Evolutionary conservation across 1,140 invertebrate species (phyloP).

Genomic region (Oryzaephilus surinamensis): DNA sequence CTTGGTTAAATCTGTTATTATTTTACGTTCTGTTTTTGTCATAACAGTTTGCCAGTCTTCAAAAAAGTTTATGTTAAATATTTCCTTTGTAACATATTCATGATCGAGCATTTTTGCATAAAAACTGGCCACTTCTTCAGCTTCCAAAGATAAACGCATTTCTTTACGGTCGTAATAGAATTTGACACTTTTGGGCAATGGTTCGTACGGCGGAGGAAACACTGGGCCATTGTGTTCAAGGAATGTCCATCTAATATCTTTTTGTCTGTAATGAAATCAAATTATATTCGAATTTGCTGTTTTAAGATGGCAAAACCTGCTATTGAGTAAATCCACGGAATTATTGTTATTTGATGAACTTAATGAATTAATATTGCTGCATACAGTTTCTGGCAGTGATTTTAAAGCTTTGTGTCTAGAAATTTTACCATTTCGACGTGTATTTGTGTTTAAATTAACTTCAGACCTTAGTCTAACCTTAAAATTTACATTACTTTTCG

Average conservation of each 20-base stretch:
- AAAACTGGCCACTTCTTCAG: conserved; percentile 97
- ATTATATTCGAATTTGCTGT: too few species aligned
- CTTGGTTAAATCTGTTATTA: conserved; percentile 76
- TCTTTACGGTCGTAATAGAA: conserved; percentile 92
- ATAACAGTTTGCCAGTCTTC: conserved; percentile 85
- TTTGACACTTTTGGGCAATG: conserved; percentile 76
- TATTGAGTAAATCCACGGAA: too few species aligned
- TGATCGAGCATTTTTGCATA: conserved; percentile 98
- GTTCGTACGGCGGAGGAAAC: conserved; percentile 92
- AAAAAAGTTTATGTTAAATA: conserved; percentile 97
- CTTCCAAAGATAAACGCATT: conserved; percentile 64
- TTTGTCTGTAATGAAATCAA: too few species aligned
- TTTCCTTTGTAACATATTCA: conserved; percentile 92
- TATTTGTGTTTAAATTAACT: too few species aligned
- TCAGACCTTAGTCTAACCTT: too few species aligned
- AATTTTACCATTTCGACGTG: too few species aligned
- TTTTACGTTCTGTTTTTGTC: conserved; percentile 68
- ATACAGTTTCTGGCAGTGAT: too few species aligned
- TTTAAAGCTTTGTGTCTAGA: too few species aligned
- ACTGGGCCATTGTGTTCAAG: conserved; percentile 96
- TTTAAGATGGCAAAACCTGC: too few species aligned
- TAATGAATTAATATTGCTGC: too few species aligned
- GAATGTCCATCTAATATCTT: conserved; percentile 92
- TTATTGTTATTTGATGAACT: too few species aligned
- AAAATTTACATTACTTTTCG: too few species aligned